These are phyloP conservation scores for Mechanitis mazaeus DNA, from an alignment of 2,888 invertebrate species.

Conservation along the genomic window DNA sequence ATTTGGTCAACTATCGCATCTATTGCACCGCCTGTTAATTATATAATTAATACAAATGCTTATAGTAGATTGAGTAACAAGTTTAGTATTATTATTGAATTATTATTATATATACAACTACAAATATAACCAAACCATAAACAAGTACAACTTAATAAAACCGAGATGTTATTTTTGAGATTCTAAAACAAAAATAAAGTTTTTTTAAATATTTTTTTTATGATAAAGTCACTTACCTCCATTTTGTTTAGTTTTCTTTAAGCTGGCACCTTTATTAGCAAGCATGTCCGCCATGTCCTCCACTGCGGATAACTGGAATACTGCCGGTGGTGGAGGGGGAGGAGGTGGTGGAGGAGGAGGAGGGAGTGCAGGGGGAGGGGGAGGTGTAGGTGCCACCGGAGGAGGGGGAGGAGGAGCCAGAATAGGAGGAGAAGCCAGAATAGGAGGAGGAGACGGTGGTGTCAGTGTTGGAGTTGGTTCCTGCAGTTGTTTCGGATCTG, in stretches of 20 bases:
- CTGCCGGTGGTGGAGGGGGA: conserved; percentile 63
- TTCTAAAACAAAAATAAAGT: too few species aligned
- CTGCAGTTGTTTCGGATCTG: conserved; percentile 12
- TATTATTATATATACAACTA: too few species aligned
- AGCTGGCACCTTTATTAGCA: conserved; percentile 72
- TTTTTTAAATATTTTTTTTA: too few species aligned
- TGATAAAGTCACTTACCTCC: conserved; percentile 51
- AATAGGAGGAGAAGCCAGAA: conserved; percentile 11
- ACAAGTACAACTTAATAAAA: too few species aligned
- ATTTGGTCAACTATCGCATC: conserved; percentile 87
- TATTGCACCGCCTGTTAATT: conserved; percentile 73
- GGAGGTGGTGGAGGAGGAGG: conserved; percentile 55
- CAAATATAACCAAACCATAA: too few species aligned
- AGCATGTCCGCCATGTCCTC: conserved; percentile 78
- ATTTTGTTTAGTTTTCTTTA: conserved; percentile 72
- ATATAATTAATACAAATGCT: background rate
- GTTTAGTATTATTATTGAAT: too few species aligned
- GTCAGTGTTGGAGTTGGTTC: background rate
- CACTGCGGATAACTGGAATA: conserved; percentile 38
- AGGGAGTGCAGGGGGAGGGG: conserved; percentile 31
- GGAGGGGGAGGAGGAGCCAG: conserved; percentile 24
- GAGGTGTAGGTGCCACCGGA: conserved; percentile 32
- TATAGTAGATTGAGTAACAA: too few species aligned
- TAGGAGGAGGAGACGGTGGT: conserved; percentile 14
- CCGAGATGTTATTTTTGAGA: too few species aligned